Evolutionary conservation across 2,888 invertebrate species (phyloP), one percentile per base, ranked within the genome.

Genomic region (Branchellion lobata): DNA sequence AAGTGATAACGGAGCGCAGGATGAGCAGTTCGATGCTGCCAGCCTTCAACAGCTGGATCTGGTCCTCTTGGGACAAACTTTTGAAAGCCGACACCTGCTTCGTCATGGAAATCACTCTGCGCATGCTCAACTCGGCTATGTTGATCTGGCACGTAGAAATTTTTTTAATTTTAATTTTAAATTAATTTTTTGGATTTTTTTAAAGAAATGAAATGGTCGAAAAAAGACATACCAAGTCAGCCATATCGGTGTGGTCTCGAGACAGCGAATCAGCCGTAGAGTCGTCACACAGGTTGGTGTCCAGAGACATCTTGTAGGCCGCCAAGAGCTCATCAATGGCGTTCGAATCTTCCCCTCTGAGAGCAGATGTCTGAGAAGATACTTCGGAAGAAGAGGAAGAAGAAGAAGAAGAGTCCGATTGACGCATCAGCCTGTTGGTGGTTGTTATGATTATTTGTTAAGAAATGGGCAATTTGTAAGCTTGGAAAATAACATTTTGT

Each of bases 11-110:
- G 83, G 96, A 95, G 34, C 96, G 90, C 76, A 98, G 91, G 82
- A 98, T 93, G 92, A 98, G 93, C 92, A 98, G 93, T 88, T 98
- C 97, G 74, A 95, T 95, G 85, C 95, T 95, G 0, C 96, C 95
- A 1, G 96, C 96, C 87, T 95, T 96, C n/a, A 96, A 88, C 47
- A 96, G 88, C 33, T 92, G 92, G 80, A 94, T 92, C 89, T 97
- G 96, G 88, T 98, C 97, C 84, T 94, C 94, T 86, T 96, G 94
- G 85, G 95, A 95, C 91, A 98, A 93, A 85, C 93, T 93, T 57
- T 77, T 79, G 79, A 82, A 82, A 14, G 79, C 24, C 27, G 65
- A 31, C 21, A 81, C 73, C 72, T 82, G 81, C 85, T 91, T 91
- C 36, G 90, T 89, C 90, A 91, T 91, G 84, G 90, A 90, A 78